Base-by-base conservation (phyloP, 2,113 vertebrate species). In the Sporophila hypoxantha region DNA sequence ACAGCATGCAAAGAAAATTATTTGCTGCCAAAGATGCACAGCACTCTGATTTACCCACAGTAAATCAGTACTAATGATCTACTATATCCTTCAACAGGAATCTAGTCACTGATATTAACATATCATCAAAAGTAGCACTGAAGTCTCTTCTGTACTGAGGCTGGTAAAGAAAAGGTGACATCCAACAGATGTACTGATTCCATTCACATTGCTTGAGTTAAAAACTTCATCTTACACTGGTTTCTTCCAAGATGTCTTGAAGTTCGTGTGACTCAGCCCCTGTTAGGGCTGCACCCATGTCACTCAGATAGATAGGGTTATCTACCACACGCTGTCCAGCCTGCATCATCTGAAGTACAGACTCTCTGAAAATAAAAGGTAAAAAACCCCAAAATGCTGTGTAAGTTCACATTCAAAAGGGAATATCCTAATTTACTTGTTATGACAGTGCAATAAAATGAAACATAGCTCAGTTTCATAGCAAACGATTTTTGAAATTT, bases 261-360 rank as follows among this genome's bases (percentile, higher is more conserved):
- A 99, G 96, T 71, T 99, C 99, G 0, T 99, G 97, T 0, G 99
- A 99, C 89, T 99, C 99, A 0, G 99, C 99, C 39, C 99, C 99
- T 0, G 99, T 99, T 23, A 99, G 96, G 0, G 99, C 99, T 0
- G 99, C 99, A 0, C 99, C 99, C 99, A 99, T 99, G 96, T 99
- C 99, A 8, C 99, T 99, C 90, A 99, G 96, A 90, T 99, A 99
- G 93, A 99, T 99, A 11, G 99, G 99, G 92, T 99, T 99, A 93
- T 99, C 99, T 3, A 99, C 99, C 67, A 99, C 99, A 30, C 98
- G 96, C 59, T 99, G 99, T 23, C 99, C 99, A 2, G 99, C 99
- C 96, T 99, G 99, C 99, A 99, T 99, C 99, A 99, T 99, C 98
- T 99, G 99, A 34, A 99, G 98, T n/a, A 99, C 99, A 0, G 99